phyloP scores from a whole-genome alignment of 2,797 vertebrate genomes.

The Malacoraja senta region DNA sequence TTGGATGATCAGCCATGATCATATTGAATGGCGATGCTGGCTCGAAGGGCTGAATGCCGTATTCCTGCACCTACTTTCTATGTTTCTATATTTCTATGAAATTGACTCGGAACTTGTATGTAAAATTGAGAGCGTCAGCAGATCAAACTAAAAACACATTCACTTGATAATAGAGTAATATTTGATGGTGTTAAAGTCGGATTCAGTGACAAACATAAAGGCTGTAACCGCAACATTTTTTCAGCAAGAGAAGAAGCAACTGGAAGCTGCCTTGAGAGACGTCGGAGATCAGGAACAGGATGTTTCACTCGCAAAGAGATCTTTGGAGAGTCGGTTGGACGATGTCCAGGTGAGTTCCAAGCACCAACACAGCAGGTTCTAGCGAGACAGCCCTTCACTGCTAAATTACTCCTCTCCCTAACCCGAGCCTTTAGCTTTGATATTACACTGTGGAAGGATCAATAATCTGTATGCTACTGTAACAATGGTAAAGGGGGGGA shows the following conservation, averaged over 20 bases:
- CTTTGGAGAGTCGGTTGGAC: conserved; percentile 70
- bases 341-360: conserved; percentile 66
- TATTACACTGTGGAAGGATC: neutral
- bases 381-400: neutral
- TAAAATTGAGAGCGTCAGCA: neutral
- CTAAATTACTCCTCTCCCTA: neutral
- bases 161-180: neutral
- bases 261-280: conserved; percentile 66
- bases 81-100: too few relatives aligned
- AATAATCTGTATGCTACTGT: neutral
- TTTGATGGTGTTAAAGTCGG: neutral
- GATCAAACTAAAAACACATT: neutral
- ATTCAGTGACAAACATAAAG: neutral
- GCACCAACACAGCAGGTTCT: neutral
- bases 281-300: conserved; percentile 73
- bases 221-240: conserved; percentile 30
- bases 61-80: too few relatives aligned
- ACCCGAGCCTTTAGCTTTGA: neutral
- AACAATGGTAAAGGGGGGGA: neutral
- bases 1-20: too few relatives aligned
- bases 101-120: neutral
- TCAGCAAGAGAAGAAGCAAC: conserved; percentile 71
- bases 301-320: conserved; percentile 60
- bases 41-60: too few relatives aligned
- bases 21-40: too few relatives aligned